Base-by-base conservation (phyloP, 2,797 vertebrate species). In the Phataginus tetradactyla region DNA sequence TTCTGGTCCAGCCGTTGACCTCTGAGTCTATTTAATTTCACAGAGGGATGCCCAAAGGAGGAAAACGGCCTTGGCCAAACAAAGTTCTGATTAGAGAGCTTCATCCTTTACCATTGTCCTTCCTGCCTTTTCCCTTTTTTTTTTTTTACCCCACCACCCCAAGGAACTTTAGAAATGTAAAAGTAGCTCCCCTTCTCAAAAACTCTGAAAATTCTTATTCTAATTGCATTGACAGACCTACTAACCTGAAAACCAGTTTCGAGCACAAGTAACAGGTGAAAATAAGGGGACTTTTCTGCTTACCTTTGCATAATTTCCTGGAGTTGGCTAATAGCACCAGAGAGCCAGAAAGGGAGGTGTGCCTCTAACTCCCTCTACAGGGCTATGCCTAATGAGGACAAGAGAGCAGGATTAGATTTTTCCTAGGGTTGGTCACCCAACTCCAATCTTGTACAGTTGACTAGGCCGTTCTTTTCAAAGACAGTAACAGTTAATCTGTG, bases 331-430 rank as follows among this genome's bases (percentile, higher is more conserved):
- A 32, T 29, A 57, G 23, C 87, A 92, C 39, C 8, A 45, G 64
- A 61, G 61, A 78, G 75, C 42, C 72, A 32, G 68, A 34, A 71
- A 55, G 59, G 88, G 88, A 59, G 10, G 39, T 42, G 39, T 77
- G 37, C 87, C 88, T 97, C 78, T 95, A 42, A 81, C 93, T 96
- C 90, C 93, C 93, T 95, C 95, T 97, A 55, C 74, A 95, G 94
- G 97, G 37, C 96, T 71, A 1, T 68, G 61, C 69, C 63, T 63
- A 14, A 15, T 42, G 55, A 72, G 45, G 51, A 39, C 17, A 23
- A 21, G 37, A 42, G 5, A 61, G 25, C 0, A 2, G 37, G 55
- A 34, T 0, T 55, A 69, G 37, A 18, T 85, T 7, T n/a, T 15
- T 91, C 51, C 85, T n/a, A 39, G 49, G 42, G 61, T 29, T 34